phyloP scores from a whole-genome alignment of 2,113 vertebrate species.

The Peromyscus californicus region DNA sequence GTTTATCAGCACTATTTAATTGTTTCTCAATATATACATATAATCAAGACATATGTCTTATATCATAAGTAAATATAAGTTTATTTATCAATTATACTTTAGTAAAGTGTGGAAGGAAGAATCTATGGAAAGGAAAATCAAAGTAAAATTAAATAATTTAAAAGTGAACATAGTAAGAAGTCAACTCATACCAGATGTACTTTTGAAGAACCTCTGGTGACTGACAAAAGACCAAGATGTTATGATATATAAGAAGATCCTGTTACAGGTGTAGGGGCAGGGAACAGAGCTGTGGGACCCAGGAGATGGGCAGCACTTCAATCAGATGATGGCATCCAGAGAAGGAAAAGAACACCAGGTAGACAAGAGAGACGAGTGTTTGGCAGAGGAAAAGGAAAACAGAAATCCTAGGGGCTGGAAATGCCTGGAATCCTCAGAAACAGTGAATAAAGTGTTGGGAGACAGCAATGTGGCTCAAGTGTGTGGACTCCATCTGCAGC shows the following conservation, averaged over 20 bases:
- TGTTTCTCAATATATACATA: not conserved
- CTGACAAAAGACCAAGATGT: not conserved
- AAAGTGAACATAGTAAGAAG: not conserved
- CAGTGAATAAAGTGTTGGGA: not conserved
- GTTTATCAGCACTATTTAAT: not conserved
- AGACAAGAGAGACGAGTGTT: not conserved
- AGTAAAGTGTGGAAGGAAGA: not conserved
- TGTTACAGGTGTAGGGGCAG: not conserved
- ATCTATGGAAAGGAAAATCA: not conserved
- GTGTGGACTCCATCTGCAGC: not conserved
- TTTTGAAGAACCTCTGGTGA: not conserved
- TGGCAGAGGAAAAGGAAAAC: not conserved
- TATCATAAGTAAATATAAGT: not conserved
- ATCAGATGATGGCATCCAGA: not conserved
- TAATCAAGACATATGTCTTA: not conserved
- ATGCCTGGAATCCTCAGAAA: not conserved
- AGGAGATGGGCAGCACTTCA: not conserved
- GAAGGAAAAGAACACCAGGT: not conserved
- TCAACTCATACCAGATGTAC: not conserved
- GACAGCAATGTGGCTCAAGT: not conserved
- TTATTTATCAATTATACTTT: not conserved
- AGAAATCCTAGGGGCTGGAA: not conserved
- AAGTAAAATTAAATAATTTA: not conserved
- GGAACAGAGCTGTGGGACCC: not conserved
- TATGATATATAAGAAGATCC: no score